phyloP scores from a whole-genome alignment of 2,888 invertebrate species.

The Doris montereyensis region DNA sequence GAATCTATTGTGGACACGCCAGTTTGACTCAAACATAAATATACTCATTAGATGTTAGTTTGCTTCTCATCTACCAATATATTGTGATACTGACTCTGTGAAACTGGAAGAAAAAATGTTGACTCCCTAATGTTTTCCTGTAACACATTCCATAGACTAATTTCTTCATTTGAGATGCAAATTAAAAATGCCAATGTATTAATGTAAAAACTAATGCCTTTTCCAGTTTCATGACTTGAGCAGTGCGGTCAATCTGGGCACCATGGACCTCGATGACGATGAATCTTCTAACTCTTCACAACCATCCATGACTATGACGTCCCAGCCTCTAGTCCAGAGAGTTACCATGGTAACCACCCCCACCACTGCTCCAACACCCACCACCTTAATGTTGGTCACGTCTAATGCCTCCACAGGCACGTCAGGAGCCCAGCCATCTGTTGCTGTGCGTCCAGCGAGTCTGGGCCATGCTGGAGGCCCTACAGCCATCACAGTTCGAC shows the following conservation, averaged over 20 bases:
- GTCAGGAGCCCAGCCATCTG: constrained; percentile 33
- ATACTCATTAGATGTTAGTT: too few species aligned
- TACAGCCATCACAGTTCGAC: constrained; percentile 44
- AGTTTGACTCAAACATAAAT: too few species aligned
- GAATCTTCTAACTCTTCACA: constrained; percentile 39
- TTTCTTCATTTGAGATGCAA: too few species aligned
- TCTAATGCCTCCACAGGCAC: constrained; percentile 42
- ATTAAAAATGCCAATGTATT: too few species aligned
- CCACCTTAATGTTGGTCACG: constrained; percentile 59
- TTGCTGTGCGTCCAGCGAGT: constrained; percentile 41
- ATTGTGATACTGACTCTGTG: too few species aligned
- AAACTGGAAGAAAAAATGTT: too few species aligned
- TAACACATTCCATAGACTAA: too few species aligned
- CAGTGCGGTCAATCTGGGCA: constrained; percentile 61
- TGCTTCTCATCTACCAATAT: too few species aligned
- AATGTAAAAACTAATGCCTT: too few species aligned
- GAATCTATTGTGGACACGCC: too few species aligned
- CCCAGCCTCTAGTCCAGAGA: constrained; percentile 39
- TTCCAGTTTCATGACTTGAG: constrained; percentile 67
- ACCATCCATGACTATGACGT: constrained; percentile 44
- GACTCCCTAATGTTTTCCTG: too few species aligned
- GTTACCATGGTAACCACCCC: constrained; percentile 33
- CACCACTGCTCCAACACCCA: constrained; percentile 47
- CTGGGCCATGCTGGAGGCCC: constrained; percentile 41
- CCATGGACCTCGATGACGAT: constrained; percentile 56